Base-by-base conservation (phyloP, 2,888 invertebrate species). In the Labia minor region DNA sequence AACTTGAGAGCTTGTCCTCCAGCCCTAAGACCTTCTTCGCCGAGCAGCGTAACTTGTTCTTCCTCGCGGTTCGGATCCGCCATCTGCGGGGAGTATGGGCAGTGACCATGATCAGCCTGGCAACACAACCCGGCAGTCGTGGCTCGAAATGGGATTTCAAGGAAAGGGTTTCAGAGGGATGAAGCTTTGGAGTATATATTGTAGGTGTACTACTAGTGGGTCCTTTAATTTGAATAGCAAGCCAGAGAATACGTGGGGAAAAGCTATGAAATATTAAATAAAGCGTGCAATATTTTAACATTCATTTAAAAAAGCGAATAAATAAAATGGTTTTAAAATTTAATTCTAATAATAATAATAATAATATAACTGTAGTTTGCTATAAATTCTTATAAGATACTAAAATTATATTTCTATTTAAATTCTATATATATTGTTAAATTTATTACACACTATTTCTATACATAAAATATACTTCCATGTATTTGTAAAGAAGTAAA, bases 1-100 rank as follows among this genome's bases (percentile, higher is more conserved):
- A 96, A 86, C 83, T 95, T 95, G 80, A 95, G 89, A 82, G 94
- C 92, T 85, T 95, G 95, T 82, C 95, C 95, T 80, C 92, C 92
- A 78, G 93, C 92, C 80, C 90, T 86, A 78, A 93, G 88, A 77
- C 90, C 92, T 83, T 96, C 96, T 82, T 96, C 96, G 80, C 95
- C 95, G 78, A 97, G 88, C 78, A 97, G 87, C 75, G 94, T 94
- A 77, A 94, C 91, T 81, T 93, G 94, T 81, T 96, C 92, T 84
- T 95, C 92, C 82, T 95, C 95, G 77, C 92, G 88, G 79, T 90
- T 89, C 78, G 94, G 92, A 82, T 96, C 96, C 81, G 95, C 94
- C 92, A 95, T 94, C 91, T 95, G 94, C 83, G 86, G 81, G 33
- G 68, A 66, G 66, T 33, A 37, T 33, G 65, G 66, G 66, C 81